These are phyloP conservation scores for Morbakka virulenta DNA, from an alignment of 30 jellyfish, hydroid and myxozoan species.

Conservation along the genomic window DNA sequence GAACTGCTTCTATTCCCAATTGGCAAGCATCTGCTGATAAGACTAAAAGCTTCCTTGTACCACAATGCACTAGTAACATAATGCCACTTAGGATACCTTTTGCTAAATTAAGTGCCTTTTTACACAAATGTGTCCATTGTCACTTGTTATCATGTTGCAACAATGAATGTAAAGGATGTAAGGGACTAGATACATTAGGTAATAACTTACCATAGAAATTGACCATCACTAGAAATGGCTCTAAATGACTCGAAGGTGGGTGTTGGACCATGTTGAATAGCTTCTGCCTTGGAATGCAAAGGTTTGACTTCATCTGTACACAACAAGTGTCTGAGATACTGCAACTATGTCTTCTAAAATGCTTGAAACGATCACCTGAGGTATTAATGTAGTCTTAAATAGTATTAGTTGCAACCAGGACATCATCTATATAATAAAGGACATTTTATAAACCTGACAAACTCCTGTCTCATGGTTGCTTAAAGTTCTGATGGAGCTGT, in stretches of 20 bases:
- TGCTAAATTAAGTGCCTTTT: slow-evolving; percentile 16
- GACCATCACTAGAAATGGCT: slow-evolving; percentile 42
- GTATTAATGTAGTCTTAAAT: slow-evolving; percentile 14
- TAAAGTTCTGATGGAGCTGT: slow-evolving; percentile 33
- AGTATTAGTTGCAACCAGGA: slow-evolving; percentile 9
- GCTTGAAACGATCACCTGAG: slow-evolving; percentile 2
- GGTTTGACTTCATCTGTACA: too few relatives aligned
- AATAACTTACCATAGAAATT: slow-evolving; percentile 38
- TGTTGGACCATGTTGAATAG: slow-evolving; percentile 32
- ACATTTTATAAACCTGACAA: slow-evolving; percentile 1
- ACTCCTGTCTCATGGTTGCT: slow-evolving; percentile 13
- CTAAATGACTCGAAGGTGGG: slow-evolving; percentile 34
- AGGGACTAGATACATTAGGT: slow-evolving; percentile 4
- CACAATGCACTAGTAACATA: slow-evolving; percentile 56
- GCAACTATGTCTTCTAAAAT: not conserved
- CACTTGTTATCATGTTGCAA: slow-evolving; percentile 1
- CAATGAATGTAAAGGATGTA: slow-evolving; percentile 37
- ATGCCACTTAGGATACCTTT: slow-evolving; percentile 8
- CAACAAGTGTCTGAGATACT: not conserved
- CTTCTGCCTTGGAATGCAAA: slow-evolving; percentile 12
- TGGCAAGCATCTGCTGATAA: slow-evolving; percentile 62
- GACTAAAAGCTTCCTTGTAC: slow-evolving; percentile 21
- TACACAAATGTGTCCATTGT: slow-evolving; percentile 20
- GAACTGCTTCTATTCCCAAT: slow-evolving; percentile 76
- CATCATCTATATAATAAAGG: slow-evolving; percentile 33